A percentile compares a stretch with the other conserved stretches of the same genome.
Evolutionary conservation across 2,888 invertebrate species (phyloP).

Genomic region (Tetrapedia diversipes): DNA sequence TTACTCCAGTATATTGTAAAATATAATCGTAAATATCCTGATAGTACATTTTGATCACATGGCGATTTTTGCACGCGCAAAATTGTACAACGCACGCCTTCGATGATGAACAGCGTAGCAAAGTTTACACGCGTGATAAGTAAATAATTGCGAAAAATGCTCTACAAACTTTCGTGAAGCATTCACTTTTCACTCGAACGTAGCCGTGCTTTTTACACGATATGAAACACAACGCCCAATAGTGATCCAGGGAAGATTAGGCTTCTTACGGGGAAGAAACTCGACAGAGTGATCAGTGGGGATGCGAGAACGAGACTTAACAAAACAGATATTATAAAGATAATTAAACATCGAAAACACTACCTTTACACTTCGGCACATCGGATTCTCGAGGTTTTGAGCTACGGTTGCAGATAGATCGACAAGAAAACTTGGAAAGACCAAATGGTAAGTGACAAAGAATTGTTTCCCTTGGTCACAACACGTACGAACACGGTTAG

Average conservation of each 20-base stretch:
- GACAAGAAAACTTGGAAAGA: slow-evolving; percentile 40
- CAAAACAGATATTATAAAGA: slow-evolving; percentile 19
- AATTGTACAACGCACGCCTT: slow-evolving; percentile 48
- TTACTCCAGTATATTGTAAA: neutral
- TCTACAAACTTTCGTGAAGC: neutral
- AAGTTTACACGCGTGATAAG: slow-evolving; percentile 25
- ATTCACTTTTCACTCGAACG: neutral
- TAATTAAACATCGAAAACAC: slow-evolving; percentile 10
- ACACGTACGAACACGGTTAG: slow-evolving; percentile 68
- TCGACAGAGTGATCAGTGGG: slow-evolving; percentile 44
- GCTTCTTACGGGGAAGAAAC: slow-evolving; percentile 42
- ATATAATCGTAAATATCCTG: neutral
- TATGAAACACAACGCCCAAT: slow-evolving; percentile 4
- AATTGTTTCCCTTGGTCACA: slow-evolving; percentile 58
- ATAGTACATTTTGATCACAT: slow-evolving; percentile 38
- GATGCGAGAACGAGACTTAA: slow-evolving; percentile 37
- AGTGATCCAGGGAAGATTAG: slow-evolving; percentile 34
- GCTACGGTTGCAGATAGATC: slow-evolving; percentile 16
- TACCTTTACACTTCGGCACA: slow-evolving; percentile 53
- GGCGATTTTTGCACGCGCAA: slow-evolving; percentile 33
- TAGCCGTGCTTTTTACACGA: no score
- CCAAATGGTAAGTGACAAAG: slow-evolving; percentile 49
- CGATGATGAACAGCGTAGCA: slow-evolving; percentile 24
- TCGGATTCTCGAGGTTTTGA: slow-evolving; percentile 35
- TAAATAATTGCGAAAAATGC: slow-evolving; percentile 23